phyloP scores from a whole-genome alignment of 2,888 invertebrate genomes.

The Dryobota labecula region DNA sequence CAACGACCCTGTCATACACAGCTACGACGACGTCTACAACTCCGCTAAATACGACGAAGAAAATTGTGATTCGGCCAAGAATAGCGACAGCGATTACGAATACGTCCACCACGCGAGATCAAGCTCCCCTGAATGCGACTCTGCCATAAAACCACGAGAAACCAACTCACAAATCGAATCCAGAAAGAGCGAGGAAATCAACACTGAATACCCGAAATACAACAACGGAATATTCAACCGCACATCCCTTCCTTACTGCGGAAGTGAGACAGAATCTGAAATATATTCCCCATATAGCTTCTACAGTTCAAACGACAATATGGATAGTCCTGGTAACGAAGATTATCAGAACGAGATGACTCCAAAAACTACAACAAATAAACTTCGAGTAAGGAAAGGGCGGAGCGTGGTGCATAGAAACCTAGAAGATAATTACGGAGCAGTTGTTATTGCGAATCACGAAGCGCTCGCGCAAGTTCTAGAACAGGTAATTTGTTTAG shows the following conservation, averaged over 20 bases:
- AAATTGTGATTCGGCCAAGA: conserved; percentile 86
- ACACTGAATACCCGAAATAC: conserved; percentile 91
- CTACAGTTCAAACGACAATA: conserved; percentile 91
- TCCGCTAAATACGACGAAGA: conserved; percentile 87
- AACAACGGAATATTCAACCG: conserved; percentile 90
- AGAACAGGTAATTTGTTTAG: conserved; percentile 93
- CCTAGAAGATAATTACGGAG: conserved; percentile 97
- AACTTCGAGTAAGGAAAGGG: conserved; percentile 94
- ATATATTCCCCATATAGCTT: conserved; percentile 96
- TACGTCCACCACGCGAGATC: conserved; percentile 92
- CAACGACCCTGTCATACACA: conserved; percentile 86
- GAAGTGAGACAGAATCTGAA: conserved; percentile 96
- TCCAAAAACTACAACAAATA: conserved; percentile 90
- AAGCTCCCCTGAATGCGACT: conserved; percentile 93
- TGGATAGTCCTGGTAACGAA: conserved; percentile 84
- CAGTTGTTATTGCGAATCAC: conserved; percentile 97
- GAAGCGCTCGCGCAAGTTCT: conserved; percentile 97
- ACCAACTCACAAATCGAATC: conserved; percentile 72
- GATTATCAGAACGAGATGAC: conserved; percentile 86
- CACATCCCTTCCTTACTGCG: conserved; percentile 95
- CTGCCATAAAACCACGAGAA: conserved; percentile 88
- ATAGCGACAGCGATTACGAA: conserved; percentile 92
- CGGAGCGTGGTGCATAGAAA: conserved; percentile 96
- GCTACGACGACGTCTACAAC: conserved; percentile 88
- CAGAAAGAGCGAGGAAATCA: conserved; percentile 75